Conservation (phyloP, 2,113 vertebrate species). For the Spea bombifrons region DNA sequence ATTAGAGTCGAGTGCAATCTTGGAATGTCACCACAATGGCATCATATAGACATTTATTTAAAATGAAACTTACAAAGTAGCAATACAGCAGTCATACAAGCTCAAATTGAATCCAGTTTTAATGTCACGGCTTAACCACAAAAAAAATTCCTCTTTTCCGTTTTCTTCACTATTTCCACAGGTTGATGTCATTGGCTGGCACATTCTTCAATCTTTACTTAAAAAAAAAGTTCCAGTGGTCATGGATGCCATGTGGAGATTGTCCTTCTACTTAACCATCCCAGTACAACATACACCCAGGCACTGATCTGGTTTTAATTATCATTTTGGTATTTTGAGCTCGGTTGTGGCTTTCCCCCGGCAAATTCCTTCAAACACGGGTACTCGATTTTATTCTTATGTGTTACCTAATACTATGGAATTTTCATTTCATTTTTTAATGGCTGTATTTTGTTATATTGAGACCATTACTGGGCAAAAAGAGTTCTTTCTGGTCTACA, state of each 20-base stretch:
- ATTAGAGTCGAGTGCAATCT: no score
- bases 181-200: conserved; percentile 19
- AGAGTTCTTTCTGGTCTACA: no score
- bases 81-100: background rate
- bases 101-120: background rate
- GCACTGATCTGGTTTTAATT: conserved; percentile 30
- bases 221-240: conserved; percentile 18
- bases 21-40: no score
- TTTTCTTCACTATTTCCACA: conserved; percentile 28
- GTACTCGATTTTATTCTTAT: conserved; percentile 31
- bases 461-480: conserved; percentile 1
- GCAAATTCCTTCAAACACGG: conserved; percentile 29
- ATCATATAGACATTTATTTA: no score
- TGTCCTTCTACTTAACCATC: background rate
- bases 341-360: conserved; percentile 29
- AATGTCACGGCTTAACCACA: background rate
- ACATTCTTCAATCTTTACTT: conserved; percentile 12
- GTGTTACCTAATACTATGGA: conserved; percentile 32
- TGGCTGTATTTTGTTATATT: conserved; percentile 23
- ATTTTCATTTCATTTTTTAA: background rate
- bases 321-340: conserved; percentile 34
- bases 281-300: background rate
- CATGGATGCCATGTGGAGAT: conserved; percentile 35
- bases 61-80: no score
- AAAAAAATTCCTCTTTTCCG: conserved; percentile 9